Base-by-base conservation (phyloP, 2,888 invertebrate genomes). In the Gisinianus flammeolus region DNA sequence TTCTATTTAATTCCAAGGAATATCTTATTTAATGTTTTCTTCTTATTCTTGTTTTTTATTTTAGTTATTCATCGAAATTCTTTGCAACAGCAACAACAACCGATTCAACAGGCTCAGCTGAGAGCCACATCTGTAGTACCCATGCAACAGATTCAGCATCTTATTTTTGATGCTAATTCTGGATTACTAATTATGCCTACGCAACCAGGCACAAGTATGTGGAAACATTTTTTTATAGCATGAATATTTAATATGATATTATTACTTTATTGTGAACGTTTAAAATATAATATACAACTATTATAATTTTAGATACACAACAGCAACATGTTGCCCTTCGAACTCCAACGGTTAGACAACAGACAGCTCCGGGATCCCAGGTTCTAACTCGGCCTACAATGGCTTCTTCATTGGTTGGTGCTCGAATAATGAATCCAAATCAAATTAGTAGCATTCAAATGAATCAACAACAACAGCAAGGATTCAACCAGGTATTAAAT, bases 101-200 rank as follows among this genome's bases (percentile, higher is more conserved):
- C 58, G n/a, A 24, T 71, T 52, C 70, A 71, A 52, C 52, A 71
- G 10, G 30, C 58, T 19, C 58, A 10, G 22, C n/a, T 56, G 31
- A 30, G 69, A 12, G 28, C 26, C 22, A 67, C 44, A 5, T 54
- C 54, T 6, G 68, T 35, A 24, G 33, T 62, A 5, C 52, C 64
- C 16, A 64, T 62, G 26, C 62, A 44, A 26, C 54, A 33, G 31
- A 22, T 72, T 22, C 78, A 73, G 24, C 44, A 64, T n/a, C 35
- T 73, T 0, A 30, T 78, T 2, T 78, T 78, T 26, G 78, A 78
- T 28, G 44, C 78, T 19, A 31, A 66, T n/a, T 78, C 78, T 6
- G 78, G 78, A 8, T 33, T 78, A 22, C 73, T 78, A 12, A 66
- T 78, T 10, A 52, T 72, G 72, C 72, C 72, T 19, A 58, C 56